phyloP scores from a whole-genome alignment of 2,888 invertebrate genomes.

The Aphidoletes aphidimyza region DNA sequence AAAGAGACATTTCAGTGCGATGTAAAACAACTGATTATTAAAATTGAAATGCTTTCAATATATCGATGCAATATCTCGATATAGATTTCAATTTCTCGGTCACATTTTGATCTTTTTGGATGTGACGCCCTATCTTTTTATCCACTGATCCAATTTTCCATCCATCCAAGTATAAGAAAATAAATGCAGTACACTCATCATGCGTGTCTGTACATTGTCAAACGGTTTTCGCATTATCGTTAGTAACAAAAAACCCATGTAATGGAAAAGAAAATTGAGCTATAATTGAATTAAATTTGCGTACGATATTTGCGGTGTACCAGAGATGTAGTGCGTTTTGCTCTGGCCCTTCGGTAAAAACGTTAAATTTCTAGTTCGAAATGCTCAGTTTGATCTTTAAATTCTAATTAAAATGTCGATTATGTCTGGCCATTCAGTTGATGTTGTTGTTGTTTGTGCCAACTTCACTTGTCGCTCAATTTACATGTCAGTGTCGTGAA shows the following conservation, averaged over 20 bases:
- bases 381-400: conserved; percentile 14
- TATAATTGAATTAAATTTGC: background rate
- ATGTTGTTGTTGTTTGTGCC: background rate
- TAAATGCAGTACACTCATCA: no score
- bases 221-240: no score
- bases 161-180: no score
- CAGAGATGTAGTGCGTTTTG: background rate
- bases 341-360: background rate
- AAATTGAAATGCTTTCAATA: background rate
- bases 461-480: background rate
- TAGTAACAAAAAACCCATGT: background rate
- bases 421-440: background rate
- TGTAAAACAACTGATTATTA: background rate
- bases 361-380: background rate
- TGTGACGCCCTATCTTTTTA: no score
- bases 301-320: background rate
- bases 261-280: conserved; percentile 11
- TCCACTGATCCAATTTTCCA: no score
- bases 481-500: background rate
- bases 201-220: no score
- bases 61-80: no score
- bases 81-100: no score
- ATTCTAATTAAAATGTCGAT: background rate
- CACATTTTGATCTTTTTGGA: no score
- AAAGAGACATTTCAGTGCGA: background rate